phyloP scores from a whole-genome alignment of 2,888 invertebrate genomes.

The Trachelus stipa region DNA sequence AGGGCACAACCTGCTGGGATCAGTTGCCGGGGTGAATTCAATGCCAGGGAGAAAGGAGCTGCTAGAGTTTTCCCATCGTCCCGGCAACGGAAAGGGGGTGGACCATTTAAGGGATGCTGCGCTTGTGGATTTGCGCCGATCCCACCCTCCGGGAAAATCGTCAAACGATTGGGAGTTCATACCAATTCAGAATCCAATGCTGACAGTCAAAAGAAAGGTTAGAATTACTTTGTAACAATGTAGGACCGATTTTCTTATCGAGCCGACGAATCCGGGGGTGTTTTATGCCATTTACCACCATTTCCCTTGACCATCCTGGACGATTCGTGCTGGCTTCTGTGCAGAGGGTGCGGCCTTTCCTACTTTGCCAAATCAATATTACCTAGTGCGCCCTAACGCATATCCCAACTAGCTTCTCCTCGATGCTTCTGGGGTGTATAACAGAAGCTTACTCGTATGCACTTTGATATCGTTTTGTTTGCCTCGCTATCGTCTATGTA shows the following conservation, averaged over 20 bases:
- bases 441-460: not conserved
- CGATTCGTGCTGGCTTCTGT: not conserved
- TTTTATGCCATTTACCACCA: not conserved
- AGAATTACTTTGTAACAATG: not conserved
- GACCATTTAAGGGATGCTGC: not conserved
- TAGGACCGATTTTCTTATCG: slow-evolving; percentile 9
- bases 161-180: not conserved
- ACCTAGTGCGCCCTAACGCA: slow-evolving; percentile 21
- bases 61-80: not conserved
- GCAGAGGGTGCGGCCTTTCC: slow-evolving; percentile 43
- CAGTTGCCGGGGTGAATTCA: not conserved
- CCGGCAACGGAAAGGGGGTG: not conserved
- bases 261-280: slow-evolving; percentile 29
- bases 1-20: not conserved
- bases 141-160: not conserved
- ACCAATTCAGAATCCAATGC: not conserved
- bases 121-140: not conserved
- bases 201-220: not conserved
- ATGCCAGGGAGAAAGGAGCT: not conserved
- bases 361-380: slow-evolving; percentile 45
- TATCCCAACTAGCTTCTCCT: not conserved
- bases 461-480: not conserved
- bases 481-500: not conserved
- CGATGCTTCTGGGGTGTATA: not conserved
- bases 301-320: not conserved